phyloP scores from a whole-genome alignment of 1,140 invertebrate genomes.

The Drosophila pseudoananassae region DNA sequence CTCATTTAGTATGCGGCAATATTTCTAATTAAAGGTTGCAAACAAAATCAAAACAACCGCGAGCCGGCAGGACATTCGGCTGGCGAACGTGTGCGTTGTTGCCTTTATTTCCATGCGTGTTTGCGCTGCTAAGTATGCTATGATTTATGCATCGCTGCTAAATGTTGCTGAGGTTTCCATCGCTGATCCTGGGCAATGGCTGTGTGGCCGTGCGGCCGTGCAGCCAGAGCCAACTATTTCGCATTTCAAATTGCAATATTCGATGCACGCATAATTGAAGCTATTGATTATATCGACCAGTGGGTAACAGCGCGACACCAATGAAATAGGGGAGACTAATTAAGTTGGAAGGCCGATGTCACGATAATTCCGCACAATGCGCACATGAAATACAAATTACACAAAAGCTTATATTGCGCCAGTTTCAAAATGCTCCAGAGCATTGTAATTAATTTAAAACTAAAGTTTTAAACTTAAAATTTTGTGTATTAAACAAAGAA shows the following conservation, averaged over 20 bases:
- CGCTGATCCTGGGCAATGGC: constrained; percentile 66
- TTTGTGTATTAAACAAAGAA: too few species aligned
- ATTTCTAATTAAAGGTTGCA: constrained; percentile 80
- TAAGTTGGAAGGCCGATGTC: constrained; percentile 9
- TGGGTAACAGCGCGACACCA: constrained; percentile 17
- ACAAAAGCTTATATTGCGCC: not conserved
- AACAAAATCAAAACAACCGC: constrained; percentile 81
- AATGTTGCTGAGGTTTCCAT: constrained; percentile 74
- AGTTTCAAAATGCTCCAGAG: not conserved
- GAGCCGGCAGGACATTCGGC: constrained; percentile 50
- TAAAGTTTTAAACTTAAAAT: too few species aligned
- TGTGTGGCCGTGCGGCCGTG: constrained; percentile 28
- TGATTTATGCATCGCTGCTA: constrained; percentile 78
- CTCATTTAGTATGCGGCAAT: constrained; percentile 78
- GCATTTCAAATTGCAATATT: constrained; percentile 71
- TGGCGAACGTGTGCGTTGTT: constrained; percentile 3
- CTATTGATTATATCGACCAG: constrained; percentile 56
- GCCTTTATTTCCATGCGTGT: constrained; percentile 15
- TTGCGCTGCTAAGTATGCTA: constrained; percentile 72
- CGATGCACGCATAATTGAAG: constrained; percentile 70
- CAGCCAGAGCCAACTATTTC: constrained; percentile 58
- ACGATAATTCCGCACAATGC: not conserved
- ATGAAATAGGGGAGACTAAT: constrained; percentile 32
- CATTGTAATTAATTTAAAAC: not conserved
- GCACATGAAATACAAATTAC: not conserved